A percentile compares a stretch with the other conserved stretches of the same genome.
phyloP scores from a whole-genome alignment of 2,888 invertebrate genomes.

The Parascotia fuliginaria region DNA sequence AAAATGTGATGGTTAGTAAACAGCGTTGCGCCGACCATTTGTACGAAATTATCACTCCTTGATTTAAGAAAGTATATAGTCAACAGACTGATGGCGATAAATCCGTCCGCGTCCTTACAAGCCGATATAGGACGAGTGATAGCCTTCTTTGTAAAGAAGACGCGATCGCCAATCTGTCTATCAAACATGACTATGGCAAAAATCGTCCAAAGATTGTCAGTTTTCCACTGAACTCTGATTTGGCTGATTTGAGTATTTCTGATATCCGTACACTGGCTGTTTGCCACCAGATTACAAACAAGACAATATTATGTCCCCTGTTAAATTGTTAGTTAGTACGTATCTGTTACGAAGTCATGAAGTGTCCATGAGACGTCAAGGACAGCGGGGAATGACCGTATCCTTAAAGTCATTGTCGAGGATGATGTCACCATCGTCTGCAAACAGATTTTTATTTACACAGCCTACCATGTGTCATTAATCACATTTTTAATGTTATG shows the following conservation, averaged over 20 bases:
- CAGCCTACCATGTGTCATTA: slow-evolving; percentile 43
- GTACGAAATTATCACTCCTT: slow-evolving; percentile 57
- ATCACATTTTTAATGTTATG: slow-evolving; percentile 34
- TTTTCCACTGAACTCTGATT: too few species aligned
- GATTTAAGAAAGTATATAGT: too few species aligned
- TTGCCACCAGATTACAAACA: too few species aligned
- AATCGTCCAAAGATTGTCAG: too few species aligned
- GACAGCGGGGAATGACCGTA: slow-evolving; percentile 44
- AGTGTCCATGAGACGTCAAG: slow-evolving; percentile 16
- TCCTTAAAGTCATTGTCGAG: slow-evolving; percentile 43
- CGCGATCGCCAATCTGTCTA: too few species aligned
- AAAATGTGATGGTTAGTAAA: slow-evolving; percentile 34
- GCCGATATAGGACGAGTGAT: too few species aligned
- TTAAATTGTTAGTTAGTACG: neutral
- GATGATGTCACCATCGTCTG: slow-evolving; percentile 53
- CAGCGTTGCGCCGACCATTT: slow-evolving; percentile 20
- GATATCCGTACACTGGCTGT: too few species aligned
- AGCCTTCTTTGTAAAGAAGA: too few species aligned
- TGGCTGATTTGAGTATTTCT: slow-evolving; percentile 53
- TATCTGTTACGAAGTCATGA: neutral
- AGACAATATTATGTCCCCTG: slow-evolving; percentile 6
- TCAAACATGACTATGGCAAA: too few species aligned
- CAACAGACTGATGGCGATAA: too few species aligned
- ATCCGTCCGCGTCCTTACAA: too few species aligned
- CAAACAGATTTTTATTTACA: slow-evolving; percentile 44